phyloP scores from a whole-genome alignment of 2,888 invertebrate genomes.

The Sesia bembeciformis region DNA sequence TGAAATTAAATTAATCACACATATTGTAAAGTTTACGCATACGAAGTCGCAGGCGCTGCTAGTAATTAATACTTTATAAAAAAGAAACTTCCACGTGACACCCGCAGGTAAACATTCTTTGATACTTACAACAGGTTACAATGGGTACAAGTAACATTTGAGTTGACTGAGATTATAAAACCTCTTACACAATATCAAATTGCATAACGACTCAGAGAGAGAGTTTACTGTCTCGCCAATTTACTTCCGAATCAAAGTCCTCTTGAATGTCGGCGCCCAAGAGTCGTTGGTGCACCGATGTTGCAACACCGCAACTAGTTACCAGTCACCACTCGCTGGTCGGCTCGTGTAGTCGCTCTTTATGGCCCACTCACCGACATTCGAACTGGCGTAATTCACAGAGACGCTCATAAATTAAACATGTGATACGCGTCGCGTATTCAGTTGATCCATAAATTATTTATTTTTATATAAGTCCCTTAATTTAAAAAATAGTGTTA shows the following conservation, averaged over 20 bases:
- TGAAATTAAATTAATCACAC: too few species aligned
- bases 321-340: slow-evolving; percentile 57
- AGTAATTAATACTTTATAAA: too few species aligned
- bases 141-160: slow-evolving; percentile 3
- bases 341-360: slow-evolving; percentile 52
- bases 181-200: slow-evolving; percentile 43
- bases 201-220: slow-evolving; percentile 50
- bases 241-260: slow-evolving; percentile 54
- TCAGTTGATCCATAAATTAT: not conserved
- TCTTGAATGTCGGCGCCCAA: slow-evolving; percentile 5
- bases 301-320: slow-evolving; percentile 26
- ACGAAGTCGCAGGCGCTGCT: too few species aligned
- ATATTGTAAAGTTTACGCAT: too few species aligned
- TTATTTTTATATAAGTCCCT: not conserved
- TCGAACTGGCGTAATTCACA: not conserved
- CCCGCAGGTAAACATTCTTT: not conserved
- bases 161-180: not conserved
- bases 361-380: not conserved
- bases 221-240: slow-evolving; percentile 39
- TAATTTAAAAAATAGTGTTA: not conserved
- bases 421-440: not conserved
- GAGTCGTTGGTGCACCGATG: slow-evolving; percentile 17
- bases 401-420: not conserved
- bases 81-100: too few species aligned
- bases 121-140: slow-evolving; percentile 13